phyloP scores from a whole-genome alignment of 2,888 invertebrate genomes.

The Aleiodes leptofemur region DNA sequence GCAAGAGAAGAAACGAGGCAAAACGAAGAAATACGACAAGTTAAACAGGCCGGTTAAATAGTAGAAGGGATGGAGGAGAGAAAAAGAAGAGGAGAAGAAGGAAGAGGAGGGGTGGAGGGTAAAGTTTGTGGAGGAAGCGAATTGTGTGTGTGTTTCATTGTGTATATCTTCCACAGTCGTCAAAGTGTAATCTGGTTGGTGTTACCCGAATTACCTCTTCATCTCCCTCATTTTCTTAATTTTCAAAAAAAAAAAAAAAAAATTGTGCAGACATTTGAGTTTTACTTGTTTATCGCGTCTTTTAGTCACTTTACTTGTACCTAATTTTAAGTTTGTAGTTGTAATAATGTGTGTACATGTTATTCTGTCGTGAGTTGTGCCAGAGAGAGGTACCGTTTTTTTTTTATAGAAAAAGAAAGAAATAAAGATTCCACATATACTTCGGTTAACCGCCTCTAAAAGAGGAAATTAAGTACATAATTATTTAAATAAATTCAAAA shows the following conservation, averaged over 20 bases:
- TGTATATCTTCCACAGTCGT: constrained; percentile 39
- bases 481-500: too few relatives aligned
- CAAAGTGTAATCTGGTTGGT: constrained; percentile 24
- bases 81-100: constrained; percentile 9
- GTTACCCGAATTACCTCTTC: neutral
- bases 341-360: constrained; percentile 1
- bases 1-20: constrained; percentile 2
- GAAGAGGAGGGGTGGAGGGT: constrained; percentile 29
- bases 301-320: neutral
- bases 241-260: too few relatives aligned
- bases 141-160: constrained; percentile 42
- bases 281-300: too few relatives aligned
- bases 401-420: too few relatives aligned
- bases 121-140: constrained; percentile 30
- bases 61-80: constrained; percentile 4
- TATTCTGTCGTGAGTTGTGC: neutral
- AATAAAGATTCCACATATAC: neutral
- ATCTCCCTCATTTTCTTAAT: too few relatives aligned
- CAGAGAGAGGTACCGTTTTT: constrained; percentile 20
- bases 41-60: constrained; percentile 26
- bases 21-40: constrained; percentile 33
- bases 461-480: too few relatives aligned
- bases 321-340: neutral
- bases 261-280: too few relatives aligned
- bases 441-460: neutral